A percentile compares a stretch with the other conserved stretches of the same genome.
Evolutionary conservation across 2,888 invertebrate genomes (phyloP).

Genomic region (Arenicola marina): DNA sequence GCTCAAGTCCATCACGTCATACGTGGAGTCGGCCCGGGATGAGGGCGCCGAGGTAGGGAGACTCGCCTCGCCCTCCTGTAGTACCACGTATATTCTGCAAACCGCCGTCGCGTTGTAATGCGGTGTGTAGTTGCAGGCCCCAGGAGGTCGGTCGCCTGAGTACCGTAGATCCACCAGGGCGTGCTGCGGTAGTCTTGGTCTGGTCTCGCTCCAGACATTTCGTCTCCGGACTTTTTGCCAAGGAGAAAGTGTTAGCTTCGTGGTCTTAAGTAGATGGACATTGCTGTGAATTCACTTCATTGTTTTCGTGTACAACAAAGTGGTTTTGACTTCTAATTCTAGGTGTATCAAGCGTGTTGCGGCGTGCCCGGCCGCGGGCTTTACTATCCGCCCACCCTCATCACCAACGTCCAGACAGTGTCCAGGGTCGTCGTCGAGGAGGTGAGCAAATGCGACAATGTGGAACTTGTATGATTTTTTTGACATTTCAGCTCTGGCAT

Average conservation of each 20-base stretch:
- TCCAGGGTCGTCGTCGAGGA: constrained; percentile 63
- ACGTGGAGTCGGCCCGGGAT: constrained; percentile 46
- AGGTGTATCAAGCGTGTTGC: constrained; percentile 53
- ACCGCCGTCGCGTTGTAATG: too few species aligned
- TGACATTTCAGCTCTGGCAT: not conserved
- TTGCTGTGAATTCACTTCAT: too few species aligned
- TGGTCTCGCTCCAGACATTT: too few species aligned
- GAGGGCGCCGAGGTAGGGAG: constrained; percentile 58
- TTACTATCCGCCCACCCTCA: constrained; percentile 61
- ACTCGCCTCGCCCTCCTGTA: not conserved
- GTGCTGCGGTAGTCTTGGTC: too few species aligned
- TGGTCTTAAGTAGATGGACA: too few species aligned
- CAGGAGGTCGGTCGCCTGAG: too few species aligned
- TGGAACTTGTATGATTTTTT: constrained; percentile 1
- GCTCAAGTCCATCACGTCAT: constrained; percentile 42
- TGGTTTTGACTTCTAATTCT: not conserved
- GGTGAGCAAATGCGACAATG: constrained; percentile 51
- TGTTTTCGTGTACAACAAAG: too few species aligned
- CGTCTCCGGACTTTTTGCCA: too few species aligned
- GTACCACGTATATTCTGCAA: too few species aligned
- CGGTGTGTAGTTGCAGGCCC: too few species aligned
- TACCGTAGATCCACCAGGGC: too few species aligned
- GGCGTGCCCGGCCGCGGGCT: constrained; percentile 35
- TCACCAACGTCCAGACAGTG: constrained; percentile 62
- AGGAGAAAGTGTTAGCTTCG: too few species aligned